A percentile compares a stretch with the other conserved stretches of the same genome.
These are phyloP conservation scores for Spodoptera picta DNA, from an alignment of 2,888 invertebrate species.

Conservation along the genomic window DNA sequence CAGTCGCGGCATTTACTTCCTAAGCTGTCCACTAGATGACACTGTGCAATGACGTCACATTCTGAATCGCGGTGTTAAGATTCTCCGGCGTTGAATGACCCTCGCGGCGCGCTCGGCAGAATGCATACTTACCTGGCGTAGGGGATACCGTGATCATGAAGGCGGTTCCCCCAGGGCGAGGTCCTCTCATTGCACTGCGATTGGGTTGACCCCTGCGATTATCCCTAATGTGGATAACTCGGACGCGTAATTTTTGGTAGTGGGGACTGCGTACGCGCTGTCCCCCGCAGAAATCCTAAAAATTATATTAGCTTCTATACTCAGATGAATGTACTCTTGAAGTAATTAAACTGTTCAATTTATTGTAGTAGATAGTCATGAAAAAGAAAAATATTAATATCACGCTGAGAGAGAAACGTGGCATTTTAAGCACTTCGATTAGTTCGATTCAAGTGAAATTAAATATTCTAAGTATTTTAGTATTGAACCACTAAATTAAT, in stretches of 20 bases:
- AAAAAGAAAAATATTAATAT: too few relatives aligned
- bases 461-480: too few relatives aligned
- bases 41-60: slow-evolving; percentile 32
- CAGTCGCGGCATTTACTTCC: background rate
- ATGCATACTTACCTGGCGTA: slow-evolving; percentile 46
- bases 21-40: slow-evolving; percentile 26
- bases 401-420: too few relatives aligned
- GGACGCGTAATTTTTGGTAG: slow-evolving; percentile 47
- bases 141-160: slow-evolving; percentile 42
- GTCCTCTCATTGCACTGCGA: slow-evolving; percentile 44
- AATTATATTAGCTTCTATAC: too few relatives aligned
- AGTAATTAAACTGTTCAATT: too few relatives aligned
- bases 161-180: slow-evolving; percentile 49
- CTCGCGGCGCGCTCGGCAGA: background rate
- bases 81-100: slow-evolving; percentile 38
- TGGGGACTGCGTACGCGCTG: slow-evolving; percentile 49
- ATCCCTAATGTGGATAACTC: slow-evolving; percentile 44
- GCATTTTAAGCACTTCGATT: too few relatives aligned
- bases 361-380: too few relatives aligned
- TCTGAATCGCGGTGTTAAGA: slow-evolving; percentile 43
- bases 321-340: too few relatives aligned
- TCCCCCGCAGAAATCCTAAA: slow-evolving; percentile 18
- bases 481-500: too few relatives aligned
- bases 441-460: too few relatives aligned
- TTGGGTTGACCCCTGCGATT: slow-evolving; percentile 44